phyloP scores from a whole-genome alignment of 2,113 vertebrate genomes.

The Thamnophis sirtalis region DNA sequence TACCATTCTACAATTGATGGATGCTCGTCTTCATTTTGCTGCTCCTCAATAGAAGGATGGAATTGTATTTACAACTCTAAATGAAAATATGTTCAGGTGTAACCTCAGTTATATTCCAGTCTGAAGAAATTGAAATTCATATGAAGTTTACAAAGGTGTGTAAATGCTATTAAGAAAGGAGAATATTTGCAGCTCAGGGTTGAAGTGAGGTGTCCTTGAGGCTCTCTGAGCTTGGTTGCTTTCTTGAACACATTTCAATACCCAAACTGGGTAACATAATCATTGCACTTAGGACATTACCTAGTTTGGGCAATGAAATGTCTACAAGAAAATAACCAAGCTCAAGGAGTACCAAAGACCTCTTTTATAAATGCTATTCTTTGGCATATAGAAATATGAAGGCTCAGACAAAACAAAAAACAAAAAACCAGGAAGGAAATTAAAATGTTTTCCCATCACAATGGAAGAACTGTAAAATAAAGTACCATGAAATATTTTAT shows the following conservation, averaged over 20 bases:
- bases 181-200: not conserved
- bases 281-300: not conserved
- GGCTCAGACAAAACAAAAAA: not conserved
- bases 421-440: not conserved
- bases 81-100: not conserved
- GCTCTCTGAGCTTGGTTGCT: not conserved
- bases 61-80: not conserved
- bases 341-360: not conserved
- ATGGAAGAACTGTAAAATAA: not conserved
- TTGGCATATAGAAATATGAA: not conserved
- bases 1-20: not conserved
- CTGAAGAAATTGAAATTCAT: not conserved
- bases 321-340: not conserved
- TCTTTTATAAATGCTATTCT: not conserved
- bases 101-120: not conserved
- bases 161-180: not conserved
- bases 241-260: not conserved
- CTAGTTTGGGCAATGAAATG: not conserved
- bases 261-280: too few relatives aligned
- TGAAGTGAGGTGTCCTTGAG: not conserved
- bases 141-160: not conserved
- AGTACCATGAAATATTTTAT: not conserved
- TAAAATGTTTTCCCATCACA: not conserved
- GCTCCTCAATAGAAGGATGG: not conserved
- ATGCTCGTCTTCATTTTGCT: not conserved